These are phyloP conservation scores for Bubo scandiacus DNA, from an alignment of 2,113 vertebrate genomes.

Conservation along the genomic window DNA sequence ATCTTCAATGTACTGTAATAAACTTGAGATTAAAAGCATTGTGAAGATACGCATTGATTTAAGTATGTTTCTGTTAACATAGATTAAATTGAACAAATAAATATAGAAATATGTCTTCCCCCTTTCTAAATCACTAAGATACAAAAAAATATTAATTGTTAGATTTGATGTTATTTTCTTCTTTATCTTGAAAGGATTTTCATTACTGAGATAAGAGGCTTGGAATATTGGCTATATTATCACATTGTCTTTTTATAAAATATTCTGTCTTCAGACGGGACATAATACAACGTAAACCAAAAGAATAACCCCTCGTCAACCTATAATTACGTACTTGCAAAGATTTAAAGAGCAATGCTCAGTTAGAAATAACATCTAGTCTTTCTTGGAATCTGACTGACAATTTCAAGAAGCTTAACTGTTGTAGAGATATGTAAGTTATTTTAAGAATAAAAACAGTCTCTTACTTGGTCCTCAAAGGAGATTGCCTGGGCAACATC, in stretches of 20 bases:
- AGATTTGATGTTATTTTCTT: not conserved
- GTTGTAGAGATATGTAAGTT: not conserved
- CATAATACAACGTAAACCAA: not conserved
- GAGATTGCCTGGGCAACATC: constrained; percentile 96
- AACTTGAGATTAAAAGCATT: not conserved
- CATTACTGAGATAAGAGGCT: not conserved
- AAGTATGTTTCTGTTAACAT: not conserved
- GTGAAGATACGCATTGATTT: not conserved
- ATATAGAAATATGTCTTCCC: not conserved
- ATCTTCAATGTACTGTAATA: not conserved
- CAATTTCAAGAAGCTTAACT: constrained; percentile 12
- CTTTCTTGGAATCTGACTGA: constrained; percentile 5
- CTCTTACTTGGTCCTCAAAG: constrained; percentile 96
- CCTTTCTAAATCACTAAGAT: not conserved
- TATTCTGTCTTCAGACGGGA: not conserved
- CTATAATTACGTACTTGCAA: not conserved
- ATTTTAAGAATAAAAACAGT: constrained; percentile 42
- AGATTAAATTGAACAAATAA: not conserved
- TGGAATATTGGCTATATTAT: not conserved
- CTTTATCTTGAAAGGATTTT: not conserved
- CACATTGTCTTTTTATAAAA: not conserved
- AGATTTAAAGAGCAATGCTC: constrained; percentile 10
- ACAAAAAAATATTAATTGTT: not conserved
- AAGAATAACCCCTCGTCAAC: not conserved
- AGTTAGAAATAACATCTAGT: not conserved